Base-by-base conservation (phyloP, 2,797 vertebrate species). In the Chaenodraco wilsoni region DNA sequence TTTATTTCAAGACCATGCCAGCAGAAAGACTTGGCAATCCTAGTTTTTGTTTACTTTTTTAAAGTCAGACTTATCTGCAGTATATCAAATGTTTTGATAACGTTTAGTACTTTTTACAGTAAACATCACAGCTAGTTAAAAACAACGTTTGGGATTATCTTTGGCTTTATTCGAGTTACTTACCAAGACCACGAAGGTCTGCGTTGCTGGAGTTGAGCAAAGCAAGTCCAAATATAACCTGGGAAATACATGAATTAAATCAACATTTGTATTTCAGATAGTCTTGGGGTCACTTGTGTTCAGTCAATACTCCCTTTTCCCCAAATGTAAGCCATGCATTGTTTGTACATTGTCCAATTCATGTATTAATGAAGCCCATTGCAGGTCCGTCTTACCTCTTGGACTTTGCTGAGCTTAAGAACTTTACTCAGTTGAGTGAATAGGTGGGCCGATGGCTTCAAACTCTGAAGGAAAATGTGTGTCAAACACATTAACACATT, bases 371-470 rank as follows among this genome's bases (percentile, higher is more conserved):
- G 3, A 63, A 58, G 41, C 9, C 4, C 17, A 27, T 0, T 23
- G 23, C 21, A 69, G 37, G 48, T 0, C 0, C 21, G 14, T 80
- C 95, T 87, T 94, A 99, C 98, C 96, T 99, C 98, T 93, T 99
- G 98, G 91, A 99, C 98, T 92, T 99, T 99, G 95, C 95, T 99
- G 93, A 99, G 96, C 88, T 99, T 99, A 82, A 99, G 96, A 92
- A 99, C 98, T 97, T 99, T 99, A 96, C 97, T 99, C 91, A 99
- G 92, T 84, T 99, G 98, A 93, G 96, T 95, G 94, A 99, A 98
- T 84, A 99, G 94, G 85, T 99, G 97, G 89, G 96, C 94, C 84
- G 98, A 98, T 79, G 98, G 97, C 91, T 99, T 99, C 85, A 99
- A 97, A 96, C 98, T 99, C 98, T 99, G 93, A 96, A 91, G 90